These are phyloP conservation scores for Gadopsis marmoratus DNA, from an alignment of 2,797 vertebrate genomes.

Conservation along the genomic window DNA sequence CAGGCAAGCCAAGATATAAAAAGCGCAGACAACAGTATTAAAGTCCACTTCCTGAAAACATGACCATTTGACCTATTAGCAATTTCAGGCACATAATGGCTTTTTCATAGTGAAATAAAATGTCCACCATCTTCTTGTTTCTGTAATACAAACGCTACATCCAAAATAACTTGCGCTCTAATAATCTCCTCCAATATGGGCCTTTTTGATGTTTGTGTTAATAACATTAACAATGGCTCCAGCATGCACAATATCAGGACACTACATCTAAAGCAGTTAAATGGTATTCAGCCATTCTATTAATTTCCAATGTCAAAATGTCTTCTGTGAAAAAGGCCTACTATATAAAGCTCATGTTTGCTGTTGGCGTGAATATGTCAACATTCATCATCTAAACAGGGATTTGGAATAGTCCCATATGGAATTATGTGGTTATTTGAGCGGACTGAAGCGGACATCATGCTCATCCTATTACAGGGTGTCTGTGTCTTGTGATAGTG, in stretches of 20 bases:
- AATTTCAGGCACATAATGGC: background rate
- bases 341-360: background rate
- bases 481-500: background rate
- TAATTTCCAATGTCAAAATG: background rate
- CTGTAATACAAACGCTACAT: background rate
- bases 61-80: background rate
- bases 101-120: background rate
- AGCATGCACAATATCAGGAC: background rate
- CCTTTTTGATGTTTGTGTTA: background rate
- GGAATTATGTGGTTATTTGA: background rate
- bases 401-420: background rate
- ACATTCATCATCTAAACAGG: background rate
- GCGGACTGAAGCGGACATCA: background rate
- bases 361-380: background rate
- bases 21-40: background rate
- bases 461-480: background rate
- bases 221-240: background rate
- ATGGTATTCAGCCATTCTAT: background rate
- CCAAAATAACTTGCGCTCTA: background rate
- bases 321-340: background rate
- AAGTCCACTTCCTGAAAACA: background rate
- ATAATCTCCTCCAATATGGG: background rate
- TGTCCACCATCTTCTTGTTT: background rate
- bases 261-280: background rate
- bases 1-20: background rate